phyloP scores from a whole-genome alignment of 2,888 invertebrate genomes.

The Megalurothrips usitatus region DNA sequence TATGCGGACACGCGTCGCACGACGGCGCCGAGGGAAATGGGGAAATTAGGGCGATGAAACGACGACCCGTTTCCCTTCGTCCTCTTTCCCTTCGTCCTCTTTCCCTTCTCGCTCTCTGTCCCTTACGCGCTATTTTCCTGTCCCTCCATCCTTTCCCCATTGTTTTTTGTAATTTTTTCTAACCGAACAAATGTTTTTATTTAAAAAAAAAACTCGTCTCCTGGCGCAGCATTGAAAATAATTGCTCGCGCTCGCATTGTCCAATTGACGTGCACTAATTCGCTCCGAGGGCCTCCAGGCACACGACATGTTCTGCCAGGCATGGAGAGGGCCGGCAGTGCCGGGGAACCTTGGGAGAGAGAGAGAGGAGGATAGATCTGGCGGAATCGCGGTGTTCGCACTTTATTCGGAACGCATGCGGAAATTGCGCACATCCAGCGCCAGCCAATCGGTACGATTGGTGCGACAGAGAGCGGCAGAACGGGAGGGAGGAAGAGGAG shows the following conservation, averaged over 20 bases:
- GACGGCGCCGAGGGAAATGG: neutral
- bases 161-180: neutral
- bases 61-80: neutral
- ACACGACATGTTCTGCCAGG: neutral
- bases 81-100: neutral
- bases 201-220: no score
- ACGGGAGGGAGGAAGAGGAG: no score
- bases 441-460: no score
- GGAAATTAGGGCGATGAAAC: conserved; percentile 9
- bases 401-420: no score
- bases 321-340: no score
- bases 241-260: no score
- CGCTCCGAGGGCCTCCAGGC: neutral
- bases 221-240: neutral
- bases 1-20: neutral
- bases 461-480: no score
- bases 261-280: neutral
- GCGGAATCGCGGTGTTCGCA: no score
- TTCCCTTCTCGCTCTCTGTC: neutral
- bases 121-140: neutral
- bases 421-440: no score
- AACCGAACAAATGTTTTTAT: neutral
- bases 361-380: no score
- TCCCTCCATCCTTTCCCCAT: neutral
- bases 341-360: no score